These are phyloP conservation scores for Cladopsammia gracilis DNA, from an alignment of 64 coral and sea anemone genomes.

Conservation along the genomic window DNA sequence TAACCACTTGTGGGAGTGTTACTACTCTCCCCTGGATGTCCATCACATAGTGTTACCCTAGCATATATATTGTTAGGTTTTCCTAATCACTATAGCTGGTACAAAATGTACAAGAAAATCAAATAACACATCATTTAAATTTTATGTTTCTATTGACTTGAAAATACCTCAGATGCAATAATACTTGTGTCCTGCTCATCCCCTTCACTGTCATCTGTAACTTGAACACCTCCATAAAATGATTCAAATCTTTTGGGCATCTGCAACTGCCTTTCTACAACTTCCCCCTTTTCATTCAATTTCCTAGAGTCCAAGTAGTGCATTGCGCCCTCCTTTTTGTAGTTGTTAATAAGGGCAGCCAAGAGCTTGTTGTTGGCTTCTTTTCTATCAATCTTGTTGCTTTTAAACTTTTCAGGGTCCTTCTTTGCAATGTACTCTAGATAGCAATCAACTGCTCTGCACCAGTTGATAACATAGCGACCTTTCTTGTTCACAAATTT, in stretches of 20 bases:
- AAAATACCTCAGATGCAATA: background rate
- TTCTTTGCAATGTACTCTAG: background rate
- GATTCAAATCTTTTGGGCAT: conserved; percentile 20
- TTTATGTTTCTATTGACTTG: no score
- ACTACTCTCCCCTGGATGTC: no score
- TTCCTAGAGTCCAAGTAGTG: conserved; percentile 6
- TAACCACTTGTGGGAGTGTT: no score
- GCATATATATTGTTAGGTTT: no score
- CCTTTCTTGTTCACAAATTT: background rate
- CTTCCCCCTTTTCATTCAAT: background rate
- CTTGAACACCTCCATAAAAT: background rate
- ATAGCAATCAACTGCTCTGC: conserved; percentile 2
- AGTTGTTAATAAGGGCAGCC: conserved; percentile 14
- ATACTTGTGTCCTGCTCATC: background rate
- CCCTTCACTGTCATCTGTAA: background rate
- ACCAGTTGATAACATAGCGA: conserved; percentile 11
- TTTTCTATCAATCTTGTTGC: background rate
- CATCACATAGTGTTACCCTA: no score
- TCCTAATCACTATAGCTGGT: no score
- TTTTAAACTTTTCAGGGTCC: background rate
- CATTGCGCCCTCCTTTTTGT: conserved; percentile 34
- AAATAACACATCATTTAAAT: no score
- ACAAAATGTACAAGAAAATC: no score
- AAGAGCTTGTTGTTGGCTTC: conserved; percentile 1
- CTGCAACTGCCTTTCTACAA: conserved; percentile 22